Base-by-base conservation (phyloP, 2,888 invertebrate genomes). In the Cryptocheilus praepositus region DNA sequence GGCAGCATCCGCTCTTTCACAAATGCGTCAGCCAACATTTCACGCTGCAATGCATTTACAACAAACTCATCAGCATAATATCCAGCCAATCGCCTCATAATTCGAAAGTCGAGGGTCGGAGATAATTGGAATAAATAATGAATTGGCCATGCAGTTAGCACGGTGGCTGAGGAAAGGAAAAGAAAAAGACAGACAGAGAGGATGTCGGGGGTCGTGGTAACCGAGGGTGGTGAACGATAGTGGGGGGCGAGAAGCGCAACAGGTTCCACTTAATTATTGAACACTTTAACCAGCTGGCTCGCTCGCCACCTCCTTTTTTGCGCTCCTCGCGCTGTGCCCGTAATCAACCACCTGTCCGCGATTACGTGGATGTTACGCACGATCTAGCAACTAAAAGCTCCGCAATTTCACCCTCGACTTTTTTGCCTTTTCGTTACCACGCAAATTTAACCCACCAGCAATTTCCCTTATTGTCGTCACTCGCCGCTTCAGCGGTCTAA, bases 251-350 rank as follows among this genome's bases (percentile, higher is more conserved):
- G 84, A 82, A 80, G 83, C 83, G 87, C 87, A 88, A 88, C 87
- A 88, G 87, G 87, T 88, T 80, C 84, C 83, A 87, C 88, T 87
- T 88, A 88, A 88, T 88, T 88, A 88, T 88, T 87, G 87, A 88
- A 86, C 83, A 85, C 82, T 83, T 80, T 79, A 83, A 81, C 80
- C 73, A 70, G 65, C 74, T 70, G 72, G 68, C 71, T 72, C 73
- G 68, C 73, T 70, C 67, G 75, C 72, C 75, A 72, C 70, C 67
- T 64, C 71, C 73, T 73, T 74, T 79, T 80, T 77, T 79, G 70
- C 77, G 69, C 72, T 71, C 77, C 69, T 70, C 73, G 55, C 70
- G 64, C 65, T 62, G 36, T 64, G 71, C 60, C 66, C 77, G 81
- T 79, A 81, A 83, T 85, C 82, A 80, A 83, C 80, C 81, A 80